Evolutionary conservation across 1,140 invertebrate species (phyloP), one percentile per base, ranked within the genome.

Genomic region (Hypothenemus hampei): DNA sequence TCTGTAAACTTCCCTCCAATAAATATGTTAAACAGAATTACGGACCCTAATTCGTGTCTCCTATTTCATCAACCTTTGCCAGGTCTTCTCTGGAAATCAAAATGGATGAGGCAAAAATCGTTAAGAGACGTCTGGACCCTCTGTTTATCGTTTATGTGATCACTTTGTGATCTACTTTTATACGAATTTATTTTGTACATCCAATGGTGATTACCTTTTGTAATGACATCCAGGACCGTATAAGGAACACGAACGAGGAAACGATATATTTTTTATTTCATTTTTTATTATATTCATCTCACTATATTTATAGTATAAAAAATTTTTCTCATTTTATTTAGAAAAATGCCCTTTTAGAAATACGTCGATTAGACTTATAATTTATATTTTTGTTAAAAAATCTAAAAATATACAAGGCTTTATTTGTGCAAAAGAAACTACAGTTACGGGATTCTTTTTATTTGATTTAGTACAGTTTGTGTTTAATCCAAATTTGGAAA

Each of bases 21-120:
- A 43, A 43, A 43, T 43, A 43, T 43, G 40, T 43, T 43, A 43
- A 43, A 43, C 40, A 43, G 10, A 8, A n/a, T 43, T 43, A 43
- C 23, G n/a, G n/a, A n/a, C 40, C 40, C 8, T 43, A 43, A 43
- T 43, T 43, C 23, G n/a, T 15, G 40, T 18, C n/a, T 43, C 19
- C 40, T 43, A 43, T 43, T 43, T 43, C 40, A 43, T 43, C 23
- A 43, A 8, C 40, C 23, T n/a, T 21, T 22, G 40, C 19, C 40
- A 23, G 8, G n/a, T n/a, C n/a, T n/a, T n/a, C n/a, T n/a, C n/a
- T 23, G 11, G 40, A 23, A 43, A 43, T 43, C 20, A 43, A 43
- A 43, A 43, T 43, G 40, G 21, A 43, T 43, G 40, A 43, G 40
- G 20, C 40, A 23, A 43, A 43, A 21, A 43, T 43, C 40, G 18